These are phyloP conservation scores for Lathronympha strigana DNA, from an alignment of 2,888 invertebrate species.

Conservation along the genomic window DNA sequence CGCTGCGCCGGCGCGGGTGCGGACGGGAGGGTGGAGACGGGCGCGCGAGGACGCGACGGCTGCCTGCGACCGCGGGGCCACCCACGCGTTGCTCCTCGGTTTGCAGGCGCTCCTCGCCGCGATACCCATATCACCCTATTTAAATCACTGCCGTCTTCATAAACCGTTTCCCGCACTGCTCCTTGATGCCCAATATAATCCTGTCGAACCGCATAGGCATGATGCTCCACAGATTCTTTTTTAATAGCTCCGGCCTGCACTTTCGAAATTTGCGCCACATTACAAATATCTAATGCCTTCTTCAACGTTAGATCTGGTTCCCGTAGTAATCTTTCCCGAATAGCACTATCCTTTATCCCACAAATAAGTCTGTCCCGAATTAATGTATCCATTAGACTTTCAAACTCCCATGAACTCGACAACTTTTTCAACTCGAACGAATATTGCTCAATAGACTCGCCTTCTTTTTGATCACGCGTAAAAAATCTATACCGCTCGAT, in stretches of 20 bases:
- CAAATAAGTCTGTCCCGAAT: constrained; percentile 14
- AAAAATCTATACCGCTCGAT: constrained; percentile 37
- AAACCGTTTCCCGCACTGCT: background rate
- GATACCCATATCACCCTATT: constrained; percentile 16
- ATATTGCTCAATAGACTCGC: no score
- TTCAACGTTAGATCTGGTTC: constrained; percentile 12
- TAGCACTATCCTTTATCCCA: constrained; percentile 9
- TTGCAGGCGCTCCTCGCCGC: no score
- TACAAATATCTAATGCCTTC: constrained; percentile 19
- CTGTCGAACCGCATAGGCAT: no score
- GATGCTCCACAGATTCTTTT: background rate
- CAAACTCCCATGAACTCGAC: constrained; percentile 12
- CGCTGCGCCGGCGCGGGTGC: background rate
- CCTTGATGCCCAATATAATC: no score
- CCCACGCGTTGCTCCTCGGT: no score
- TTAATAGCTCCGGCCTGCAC: constrained; percentile 8
- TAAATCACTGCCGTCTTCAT: background rate
- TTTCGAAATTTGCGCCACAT: constrained; percentile 15
- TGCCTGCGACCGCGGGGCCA: no score
- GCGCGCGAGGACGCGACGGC: constrained; percentile 1
- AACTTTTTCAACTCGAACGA: constrained; percentile 12
- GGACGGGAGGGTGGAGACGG: no score
- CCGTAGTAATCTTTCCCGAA: constrained; percentile 10
- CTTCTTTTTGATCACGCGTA: no score
- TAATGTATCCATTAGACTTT: background rate